A percentile compares a stretch with the other conserved stretches of the same genome.
phyloP scores from a whole-genome alignment of 2,888 invertebrate genomes.

The Alcis repandata region DNA sequence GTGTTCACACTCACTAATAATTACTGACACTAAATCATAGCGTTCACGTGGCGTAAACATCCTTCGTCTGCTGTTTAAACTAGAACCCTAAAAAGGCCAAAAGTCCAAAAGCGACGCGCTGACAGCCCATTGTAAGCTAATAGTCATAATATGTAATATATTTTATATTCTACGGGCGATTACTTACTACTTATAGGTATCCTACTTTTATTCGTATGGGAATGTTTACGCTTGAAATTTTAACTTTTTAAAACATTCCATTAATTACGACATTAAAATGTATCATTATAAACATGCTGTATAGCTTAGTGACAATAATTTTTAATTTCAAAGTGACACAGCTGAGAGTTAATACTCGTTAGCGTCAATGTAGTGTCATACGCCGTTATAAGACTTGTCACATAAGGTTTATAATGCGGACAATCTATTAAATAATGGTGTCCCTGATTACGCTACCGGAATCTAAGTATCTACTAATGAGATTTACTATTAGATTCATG shows the following conservation, averaged over 20 bases:
- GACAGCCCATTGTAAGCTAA: conserved; percentile 81
- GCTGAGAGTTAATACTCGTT: conserved; percentile 23
- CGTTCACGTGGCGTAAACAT: conserved; percentile 82
- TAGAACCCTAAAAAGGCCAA: conserved; percentile 58
- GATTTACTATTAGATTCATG: conserved; percentile 12
- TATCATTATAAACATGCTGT: conserved; percentile 3
- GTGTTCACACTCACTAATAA: conserved; percentile 84
- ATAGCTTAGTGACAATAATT: not conserved
- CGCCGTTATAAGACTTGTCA: conserved; percentile 29
- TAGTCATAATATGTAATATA: conserved; percentile 79
- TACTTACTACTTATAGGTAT: conserved; percentile 75
- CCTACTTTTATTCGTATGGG: conserved; percentile 73
- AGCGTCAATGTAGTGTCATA: conserved; percentile 27
- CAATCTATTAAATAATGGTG: conserved; percentile 25
- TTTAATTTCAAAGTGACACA: conserved; percentile 4
- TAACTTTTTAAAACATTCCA: not conserved
- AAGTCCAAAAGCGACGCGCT: conserved; percentile 75
- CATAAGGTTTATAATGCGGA: conserved; percentile 18
- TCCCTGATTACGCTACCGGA: conserved; percentile 29
- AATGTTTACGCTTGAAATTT: conserved; percentile 69
- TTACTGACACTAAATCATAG: conserved; percentile 84
- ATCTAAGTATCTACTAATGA: conserved; percentile 18
- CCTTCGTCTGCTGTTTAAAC: conserved; percentile 71
- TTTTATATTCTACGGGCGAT: conserved; percentile 66
- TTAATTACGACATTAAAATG: conserved; percentile 1